A percentile compares a stretch with the other conserved stretches of the same genome.
Conservation (phyloP, 2,113 vertebrate genomes). For the Rostratula benghalensis region DNA sequence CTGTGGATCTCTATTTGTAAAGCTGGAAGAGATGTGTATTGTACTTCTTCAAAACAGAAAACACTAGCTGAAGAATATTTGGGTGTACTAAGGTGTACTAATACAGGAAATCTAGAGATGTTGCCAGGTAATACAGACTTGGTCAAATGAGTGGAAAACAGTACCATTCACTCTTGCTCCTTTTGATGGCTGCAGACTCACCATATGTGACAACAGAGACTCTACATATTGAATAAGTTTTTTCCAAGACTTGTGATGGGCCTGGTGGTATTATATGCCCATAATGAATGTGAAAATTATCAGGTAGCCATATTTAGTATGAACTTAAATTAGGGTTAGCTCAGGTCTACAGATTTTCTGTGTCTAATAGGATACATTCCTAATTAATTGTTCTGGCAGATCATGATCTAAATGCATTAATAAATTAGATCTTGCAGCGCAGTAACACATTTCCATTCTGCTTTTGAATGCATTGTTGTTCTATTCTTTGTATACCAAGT, state of each 20-base stretch:
- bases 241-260: neutral
- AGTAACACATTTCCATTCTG: neutral
- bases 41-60: neutral
- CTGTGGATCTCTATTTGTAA: neutral
- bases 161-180: neutral
- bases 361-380: neutral
- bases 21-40: neutral
- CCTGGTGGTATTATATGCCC: fast-evolving
- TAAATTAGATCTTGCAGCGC: neutral
- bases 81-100: neutral
- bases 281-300: neutral
- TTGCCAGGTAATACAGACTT: neutral
- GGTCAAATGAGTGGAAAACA: neutral
- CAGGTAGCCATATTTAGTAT: neutral
- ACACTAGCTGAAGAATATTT: neutral
- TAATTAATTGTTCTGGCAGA: neutral
- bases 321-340: neutral
- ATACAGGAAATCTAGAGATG: neutral
- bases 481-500: neutral
- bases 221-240: neutral
- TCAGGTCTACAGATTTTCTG: neutral
- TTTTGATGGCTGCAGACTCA: neutral
- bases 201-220: neutral
- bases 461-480: neutral
- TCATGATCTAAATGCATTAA: neutral